Base-by-base conservation (phyloP, 2,888 invertebrate species). In the Papilio protenor region DNA sequence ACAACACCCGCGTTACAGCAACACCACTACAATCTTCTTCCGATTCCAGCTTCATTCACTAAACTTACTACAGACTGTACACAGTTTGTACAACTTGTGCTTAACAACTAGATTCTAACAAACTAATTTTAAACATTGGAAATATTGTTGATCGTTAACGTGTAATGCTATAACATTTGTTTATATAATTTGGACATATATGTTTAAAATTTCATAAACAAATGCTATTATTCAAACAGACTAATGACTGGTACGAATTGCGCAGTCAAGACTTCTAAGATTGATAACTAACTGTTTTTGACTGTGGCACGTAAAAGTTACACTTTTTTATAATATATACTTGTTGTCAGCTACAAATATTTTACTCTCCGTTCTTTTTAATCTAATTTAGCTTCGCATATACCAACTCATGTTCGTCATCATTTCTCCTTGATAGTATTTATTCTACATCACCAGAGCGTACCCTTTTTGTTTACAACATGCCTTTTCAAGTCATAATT, bases 31-130 rank as follows among this genome's bases (percentile, higher is more conserved):
- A 82, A 81, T 82, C 83, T 77, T 79, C 80, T 82, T 80, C 79
- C 80, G 82, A 86, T 82, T 76, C 82, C 82, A 80, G 79, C 83
- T 81, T 82, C 84, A 80, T 84, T 81, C 86, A 82, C 85, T 85
- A 86, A 86, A 81, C 82, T 87, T 90, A 92, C 88, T 90, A 92
- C 88, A 88, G 85, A 88, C 93, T 94, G 94, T 94, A 94, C 94
- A 93, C 88, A 91, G 90, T 94, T 94, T 94, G 93, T 94, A 94
- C 94, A 94, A 92, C 88, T 91, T 92, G 92, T 85, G 83, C 87
- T 88, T 91, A 90, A 84, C 82, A 83, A 83, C 84, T 88, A 88
- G 85, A 83, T 84, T 84, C 92, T 92, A 92, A 89, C 84, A 87
- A 88, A 87, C 89, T 91, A 91, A 86, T 90, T 91, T 87, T 88